Conservation (phyloP, 2,113 vertebrate species). For the Mastomys coucha region DNA sequence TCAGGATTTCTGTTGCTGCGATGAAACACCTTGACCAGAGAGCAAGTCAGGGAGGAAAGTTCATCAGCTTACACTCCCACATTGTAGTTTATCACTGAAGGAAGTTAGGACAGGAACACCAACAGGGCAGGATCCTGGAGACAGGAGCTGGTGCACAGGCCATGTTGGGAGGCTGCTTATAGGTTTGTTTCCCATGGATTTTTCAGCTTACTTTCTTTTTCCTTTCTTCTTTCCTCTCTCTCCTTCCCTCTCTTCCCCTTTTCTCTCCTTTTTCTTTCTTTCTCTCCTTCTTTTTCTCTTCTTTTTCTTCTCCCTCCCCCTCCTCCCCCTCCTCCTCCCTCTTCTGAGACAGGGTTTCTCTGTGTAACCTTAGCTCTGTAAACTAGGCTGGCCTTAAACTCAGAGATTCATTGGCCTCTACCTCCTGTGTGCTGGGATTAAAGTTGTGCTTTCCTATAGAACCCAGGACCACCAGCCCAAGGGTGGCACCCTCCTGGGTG, state of each 20-base stretch:
- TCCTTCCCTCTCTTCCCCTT: too few species aligned
- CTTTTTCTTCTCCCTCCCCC: rapidly evolving
- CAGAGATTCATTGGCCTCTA: neutral
- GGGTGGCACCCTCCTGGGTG: neutral
- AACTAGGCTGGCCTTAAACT: neutral
- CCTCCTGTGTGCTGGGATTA: neutral
- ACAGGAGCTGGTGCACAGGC: neutral
- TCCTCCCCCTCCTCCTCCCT: neutral
- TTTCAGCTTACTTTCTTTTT: neutral
- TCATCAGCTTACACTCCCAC: neutral
- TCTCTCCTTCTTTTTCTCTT: too few species aligned
- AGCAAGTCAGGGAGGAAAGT: neutral
- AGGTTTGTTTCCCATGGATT: neutral
- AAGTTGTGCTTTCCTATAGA: neutral
- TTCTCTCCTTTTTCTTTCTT: neutral
- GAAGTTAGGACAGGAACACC: neutral
- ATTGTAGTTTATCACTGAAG: neutral
- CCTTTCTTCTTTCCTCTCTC: too few species aligned
- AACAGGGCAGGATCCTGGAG: neutral
- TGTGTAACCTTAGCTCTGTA: neutral
- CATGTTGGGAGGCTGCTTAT: neutral
- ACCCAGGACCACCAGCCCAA: neutral
- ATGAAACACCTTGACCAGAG: neutral
- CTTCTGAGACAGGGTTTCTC: neutral
- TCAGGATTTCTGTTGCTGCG: neutral